A percentile compares a stretch with the other conserved stretches of the same genome.
These are phyloP conservation scores for Eristalinus aeneus DNA, from an alignment of 2,888 invertebrate genomes.

Conservation along the genomic window DNA sequence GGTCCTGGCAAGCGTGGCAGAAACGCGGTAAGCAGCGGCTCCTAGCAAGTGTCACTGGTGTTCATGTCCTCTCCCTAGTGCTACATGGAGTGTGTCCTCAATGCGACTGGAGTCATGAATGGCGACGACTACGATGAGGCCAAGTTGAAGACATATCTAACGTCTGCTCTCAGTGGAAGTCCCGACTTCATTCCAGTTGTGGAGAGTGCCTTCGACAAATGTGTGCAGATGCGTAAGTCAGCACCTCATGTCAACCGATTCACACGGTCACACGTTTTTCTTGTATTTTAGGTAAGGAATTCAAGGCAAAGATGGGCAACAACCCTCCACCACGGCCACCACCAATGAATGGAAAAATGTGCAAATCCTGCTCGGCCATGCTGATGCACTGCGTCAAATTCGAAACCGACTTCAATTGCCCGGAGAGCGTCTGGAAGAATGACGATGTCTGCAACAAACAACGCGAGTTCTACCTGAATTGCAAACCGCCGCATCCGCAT, in stretches of 20 bases:
- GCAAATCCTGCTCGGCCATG: slow-evolving; percentile 39
- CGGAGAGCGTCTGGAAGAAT: slow-evolving; percentile 41
- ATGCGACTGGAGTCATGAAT: slow-evolving; percentile 36
- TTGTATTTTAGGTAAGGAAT: slow-evolving; percentile 23
- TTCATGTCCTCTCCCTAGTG: slow-evolving; percentile 20
- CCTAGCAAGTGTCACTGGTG: neutral
- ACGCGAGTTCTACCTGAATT: slow-evolving; percentile 36
- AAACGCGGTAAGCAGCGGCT: neutral
- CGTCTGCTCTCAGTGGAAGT: neutral
- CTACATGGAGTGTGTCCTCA: slow-evolving; percentile 45
- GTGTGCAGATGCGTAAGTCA: slow-evolving; percentile 32
- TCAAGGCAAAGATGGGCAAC: slow-evolving; percentile 4
- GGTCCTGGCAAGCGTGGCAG: neutral
- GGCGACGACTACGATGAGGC: slow-evolving; percentile 17
- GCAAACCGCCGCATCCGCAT: slow-evolving; percentile 29
- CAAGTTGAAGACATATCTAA: slow-evolving; percentile 13
- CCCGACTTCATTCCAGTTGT: slow-evolving; percentile 27
- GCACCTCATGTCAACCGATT: neutral
- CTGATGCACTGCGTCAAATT: slow-evolving; percentile 21
- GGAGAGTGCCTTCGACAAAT: slow-evolving; percentile 12
- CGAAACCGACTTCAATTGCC: slow-evolving; percentile 33
- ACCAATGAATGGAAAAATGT: neutral
- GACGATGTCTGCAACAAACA: slow-evolving; percentile 39
- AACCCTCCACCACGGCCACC: slow-evolving; percentile 16
- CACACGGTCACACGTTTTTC: neutral